A percentile compares a stretch with the other conserved stretches of the same genome.
phyloP scores from a whole-genome alignment of 2,113 vertebrate species.

The Zosterops pallidus region DNA sequence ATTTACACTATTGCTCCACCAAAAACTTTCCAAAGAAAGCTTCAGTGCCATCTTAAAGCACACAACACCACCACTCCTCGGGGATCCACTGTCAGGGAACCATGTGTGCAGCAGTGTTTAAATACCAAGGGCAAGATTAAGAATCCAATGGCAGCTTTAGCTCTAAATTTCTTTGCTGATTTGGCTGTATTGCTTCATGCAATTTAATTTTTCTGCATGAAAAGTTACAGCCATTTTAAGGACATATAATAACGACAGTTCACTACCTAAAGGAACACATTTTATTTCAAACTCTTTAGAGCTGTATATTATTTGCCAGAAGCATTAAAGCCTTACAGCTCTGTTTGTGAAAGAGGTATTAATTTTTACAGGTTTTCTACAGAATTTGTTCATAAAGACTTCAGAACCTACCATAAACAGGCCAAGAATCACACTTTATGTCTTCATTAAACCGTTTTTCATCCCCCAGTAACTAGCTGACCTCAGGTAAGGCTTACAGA shows the following conservation, averaged over 20 bases:
- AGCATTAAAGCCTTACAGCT: slow-evolving; percentile 18
- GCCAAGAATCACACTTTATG: slow-evolving; percentile 1
- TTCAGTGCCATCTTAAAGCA: neutral
- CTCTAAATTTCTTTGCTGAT: neutral
- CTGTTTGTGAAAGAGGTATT: slow-evolving; percentile 36
- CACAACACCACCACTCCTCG: neutral
- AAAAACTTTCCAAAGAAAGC: neutral
- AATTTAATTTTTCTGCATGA: slow-evolving; percentile 14
- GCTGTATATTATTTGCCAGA: slow-evolving; percentile 27
- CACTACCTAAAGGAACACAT: slow-evolving; percentile 29
- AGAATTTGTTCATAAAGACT: slow-evolving; percentile 33
- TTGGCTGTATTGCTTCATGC: neutral
- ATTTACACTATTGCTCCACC: neutral
- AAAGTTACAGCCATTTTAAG: slow-evolving; percentile 40
- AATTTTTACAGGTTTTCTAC: slow-evolving; percentile 51
- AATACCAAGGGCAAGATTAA: neutral
- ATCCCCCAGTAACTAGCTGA: neutral
- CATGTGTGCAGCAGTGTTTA: neutral
- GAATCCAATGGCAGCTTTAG: neutral
- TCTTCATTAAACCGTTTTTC: slow-evolving; percentile 34
- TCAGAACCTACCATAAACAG: slow-evolving; percentile 20
- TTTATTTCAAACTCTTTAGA: slow-evolving; percentile 27
- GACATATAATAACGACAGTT: slow-evolving; percentile 3
- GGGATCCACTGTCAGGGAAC: neutral
- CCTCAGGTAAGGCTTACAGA: neutral